A percentile compares a stretch with the other conserved stretches of the same genome.
Conservation (phyloP, 1,140 invertebrate genomes). For the Drosophila bipectinata region DNA sequence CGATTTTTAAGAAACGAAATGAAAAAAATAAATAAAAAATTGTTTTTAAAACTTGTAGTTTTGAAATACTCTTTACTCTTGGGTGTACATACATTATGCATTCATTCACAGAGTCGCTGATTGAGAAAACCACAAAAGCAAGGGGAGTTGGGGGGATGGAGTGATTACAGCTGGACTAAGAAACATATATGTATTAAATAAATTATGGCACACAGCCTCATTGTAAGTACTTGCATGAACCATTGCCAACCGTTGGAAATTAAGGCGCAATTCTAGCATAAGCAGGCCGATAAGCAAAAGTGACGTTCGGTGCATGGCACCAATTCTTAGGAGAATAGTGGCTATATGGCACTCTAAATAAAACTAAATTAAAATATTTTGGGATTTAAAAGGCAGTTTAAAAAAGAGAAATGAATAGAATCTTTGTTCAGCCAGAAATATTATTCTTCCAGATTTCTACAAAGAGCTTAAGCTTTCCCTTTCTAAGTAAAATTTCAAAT, state of each 20-base stretch:
- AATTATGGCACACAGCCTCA: conserved; percentile 20
- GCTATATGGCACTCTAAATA: not conserved
- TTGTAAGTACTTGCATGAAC: conserved; percentile 10
- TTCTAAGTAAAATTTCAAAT: too few relatives aligned
- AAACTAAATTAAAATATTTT: too few relatives aligned
- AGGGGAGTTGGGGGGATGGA: conserved; percentile 1
- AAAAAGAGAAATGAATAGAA: too few relatives aligned
- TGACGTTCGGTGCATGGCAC: conserved; percentile 65
- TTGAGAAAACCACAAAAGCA: conserved; percentile 1
- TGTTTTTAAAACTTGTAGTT: too few relatives aligned
- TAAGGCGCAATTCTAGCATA: conserved; percentile 7
- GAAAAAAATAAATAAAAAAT: not conserved
- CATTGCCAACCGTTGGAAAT: conserved; percentile 30
- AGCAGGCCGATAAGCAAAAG: conserved; percentile 63
- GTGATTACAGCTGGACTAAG: conserved; percentile 3
- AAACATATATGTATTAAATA: conserved; percentile 4
- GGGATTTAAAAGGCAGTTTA: too few relatives aligned
- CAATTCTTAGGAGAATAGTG: conserved; percentile 19
- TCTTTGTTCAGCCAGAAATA: too few relatives aligned
- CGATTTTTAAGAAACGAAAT: too few relatives aligned
- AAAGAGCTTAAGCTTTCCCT: too few relatives aligned
- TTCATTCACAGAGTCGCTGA: not conserved
- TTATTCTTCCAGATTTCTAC: too few relatives aligned
- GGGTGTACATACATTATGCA: not conserved
- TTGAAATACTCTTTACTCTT: not conserved